Evolutionary conservation across 2,113 vertebrate genomes (phyloP).

Genomic region (Calyptomena viridis): DNA sequence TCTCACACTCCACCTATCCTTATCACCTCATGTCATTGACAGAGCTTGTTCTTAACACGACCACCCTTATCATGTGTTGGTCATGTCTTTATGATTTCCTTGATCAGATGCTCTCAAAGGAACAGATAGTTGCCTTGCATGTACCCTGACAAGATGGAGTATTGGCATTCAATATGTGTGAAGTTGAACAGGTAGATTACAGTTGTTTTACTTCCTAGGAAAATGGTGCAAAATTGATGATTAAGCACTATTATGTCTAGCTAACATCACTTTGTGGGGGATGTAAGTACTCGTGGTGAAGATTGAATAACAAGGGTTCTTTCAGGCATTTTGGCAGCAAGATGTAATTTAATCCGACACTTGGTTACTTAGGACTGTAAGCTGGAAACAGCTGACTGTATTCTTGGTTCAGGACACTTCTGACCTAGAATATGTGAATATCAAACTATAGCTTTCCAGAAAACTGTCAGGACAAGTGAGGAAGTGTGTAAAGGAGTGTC

Average conservation of each 20-base stretch:
- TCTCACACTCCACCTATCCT: not conserved
- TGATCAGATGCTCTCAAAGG: not conserved
- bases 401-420: not conserved
- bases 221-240: not conserved
- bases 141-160: not conserved
- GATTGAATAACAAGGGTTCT: not conserved
- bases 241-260: not conserved
- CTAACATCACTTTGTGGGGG: fast-evolving
- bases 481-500: not conserved
- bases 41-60: not conserved
- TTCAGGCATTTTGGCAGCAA: not conserved
- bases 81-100: not conserved
- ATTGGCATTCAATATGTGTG: not conserved
- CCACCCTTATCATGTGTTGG: not conserved
- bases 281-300: not conserved
- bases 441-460: not conserved
- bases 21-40: not conserved
- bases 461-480: not conserved
- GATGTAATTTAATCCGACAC: not conserved
- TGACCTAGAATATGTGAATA: not conserved
- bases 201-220: not conserved
- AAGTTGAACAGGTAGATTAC: not conserved
- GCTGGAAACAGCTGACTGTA: not conserved
- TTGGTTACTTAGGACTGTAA: not conserved
- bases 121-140: not conserved